Base-by-base conservation (phyloP, 2,113 vertebrate genomes). In the Theristicus caerulescens region DNA sequence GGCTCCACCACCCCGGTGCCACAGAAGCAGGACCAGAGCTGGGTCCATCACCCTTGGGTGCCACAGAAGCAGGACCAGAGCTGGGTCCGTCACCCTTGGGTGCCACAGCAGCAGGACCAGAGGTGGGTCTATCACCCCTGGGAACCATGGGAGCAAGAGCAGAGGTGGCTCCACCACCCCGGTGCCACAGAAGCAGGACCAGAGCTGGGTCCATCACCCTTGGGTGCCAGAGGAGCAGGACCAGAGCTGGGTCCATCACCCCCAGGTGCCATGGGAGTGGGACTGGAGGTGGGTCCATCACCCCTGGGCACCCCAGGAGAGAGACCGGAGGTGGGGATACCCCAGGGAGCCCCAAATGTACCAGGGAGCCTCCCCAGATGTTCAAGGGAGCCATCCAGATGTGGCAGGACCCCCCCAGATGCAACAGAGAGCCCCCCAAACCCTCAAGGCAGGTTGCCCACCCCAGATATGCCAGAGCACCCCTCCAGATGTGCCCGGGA, bases 201-300 rank as follows among this genome's bases (percentile, higher is more conserved):
- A 4, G 49, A 12, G 26, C 2, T 38, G n/a, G 6, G 13, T 21
- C 36, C 16, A 15, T 36, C 62, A 40, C 27, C 58, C 32, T 4
- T 3, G 5, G 29, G 5, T 3, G 4, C 69, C 69, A 31, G 3
- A 11, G 42, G 38, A 25, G 1, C 7, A 0, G 1, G 6, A 11
- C 3, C 15, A 1, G 29, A 5, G 61, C 6, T 5, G 62, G 34
- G 17, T 25, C 44, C 32, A 47, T 32, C n/a, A 64, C 38, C 38
- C 38, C 38, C n/a, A n/a, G 11, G 40, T 42, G 40, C 40, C 40
- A 42, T 42, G 40, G 40, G 40, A 42, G 40, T 42, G 40, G 40
- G 40, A 42, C 40, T 42, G 40, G 31, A 7, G 55, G 8, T 6
- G 51, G 51, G 20, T 31, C 49, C 36, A 17, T 29, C 49, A 81